Conservation (phyloP, 2,797 vertebrate genomes). For the Tinamus major region DNA sequence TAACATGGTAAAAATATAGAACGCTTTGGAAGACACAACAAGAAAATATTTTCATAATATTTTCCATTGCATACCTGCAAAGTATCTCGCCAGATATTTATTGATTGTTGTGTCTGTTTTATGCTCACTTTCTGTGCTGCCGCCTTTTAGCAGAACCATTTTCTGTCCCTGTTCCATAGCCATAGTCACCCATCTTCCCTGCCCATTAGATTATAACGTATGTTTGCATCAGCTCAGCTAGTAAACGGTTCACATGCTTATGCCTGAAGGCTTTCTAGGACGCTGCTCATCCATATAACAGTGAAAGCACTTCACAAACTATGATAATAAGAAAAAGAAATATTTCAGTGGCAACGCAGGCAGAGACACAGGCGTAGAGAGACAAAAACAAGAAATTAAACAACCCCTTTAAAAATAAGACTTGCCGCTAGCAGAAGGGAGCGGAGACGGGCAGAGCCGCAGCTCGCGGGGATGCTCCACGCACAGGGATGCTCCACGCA, state of each 20-base stretch:
- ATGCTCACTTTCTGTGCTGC: background rate
- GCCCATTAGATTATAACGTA: background rate
- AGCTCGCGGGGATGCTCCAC: too few species aligned
- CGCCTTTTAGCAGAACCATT: constrained; percentile 3
- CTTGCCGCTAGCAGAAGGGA: rapidly evolving
- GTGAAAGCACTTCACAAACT: background rate
- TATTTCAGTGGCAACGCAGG: background rate
- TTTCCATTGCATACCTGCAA: background rate
- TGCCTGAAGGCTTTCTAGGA: background rate
- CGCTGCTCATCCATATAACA: background rate
- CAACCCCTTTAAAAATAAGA: background rate
- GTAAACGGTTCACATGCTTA: background rate
- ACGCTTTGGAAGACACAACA: background rate
- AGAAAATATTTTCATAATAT: background rate
- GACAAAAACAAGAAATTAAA: background rate
- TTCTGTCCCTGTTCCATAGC: background rate
- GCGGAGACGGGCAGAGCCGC: background rate
- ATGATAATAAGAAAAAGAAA: background rate
- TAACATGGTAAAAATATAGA: background rate
- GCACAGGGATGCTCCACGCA: too few species aligned
- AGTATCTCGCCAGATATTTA: constrained; percentile 14
- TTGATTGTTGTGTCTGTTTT: constrained; percentile 5
- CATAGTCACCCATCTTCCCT: background rate
- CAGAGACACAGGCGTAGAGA: background rate
- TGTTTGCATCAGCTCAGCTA: background rate